Conservation (phyloP, 64 coral and sea anemone genomes). For the Dendrophyllia cribrosa region DNA sequence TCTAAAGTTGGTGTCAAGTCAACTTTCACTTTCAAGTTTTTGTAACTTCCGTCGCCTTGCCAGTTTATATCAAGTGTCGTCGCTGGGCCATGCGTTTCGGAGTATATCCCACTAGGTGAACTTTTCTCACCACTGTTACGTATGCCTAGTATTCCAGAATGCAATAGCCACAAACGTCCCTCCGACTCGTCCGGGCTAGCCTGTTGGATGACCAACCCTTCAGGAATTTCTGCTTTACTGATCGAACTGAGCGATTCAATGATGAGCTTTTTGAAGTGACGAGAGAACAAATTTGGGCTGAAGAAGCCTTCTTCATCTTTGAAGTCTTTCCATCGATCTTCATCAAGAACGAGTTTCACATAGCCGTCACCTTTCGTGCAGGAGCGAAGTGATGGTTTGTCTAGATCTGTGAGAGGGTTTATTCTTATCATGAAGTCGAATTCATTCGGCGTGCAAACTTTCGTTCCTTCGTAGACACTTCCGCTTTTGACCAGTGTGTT, state of each 20-base stretch:
- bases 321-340: conserved; percentile 16
- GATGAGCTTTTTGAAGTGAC: conserved; percentile 38
- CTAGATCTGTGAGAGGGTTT: background rate
- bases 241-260: conserved; percentile 3
- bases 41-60: background rate
- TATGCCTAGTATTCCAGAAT: background rate
- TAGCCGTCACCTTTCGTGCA: conserved; percentile 19
- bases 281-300: conserved; percentile 15
- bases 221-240: background rate
- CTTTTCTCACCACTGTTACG: too few species aligned
- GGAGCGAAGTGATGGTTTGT: background rate
- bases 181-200: background rate
- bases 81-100: background rate
- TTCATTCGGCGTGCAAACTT: conserved; percentile 28
- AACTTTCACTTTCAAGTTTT: background rate
- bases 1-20: background rate
- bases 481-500: conserved; percentile 35
- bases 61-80: background rate
- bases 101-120: too few species aligned
- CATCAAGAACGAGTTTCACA: background rate
- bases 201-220: background rate
- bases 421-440: conserved; percentile 51
- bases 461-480: conserved; percentile 53
- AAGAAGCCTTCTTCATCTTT: conserved; percentile 31
- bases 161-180: background rate